Evolutionary conservation across 2,797 vertebrate genomes (phyloP).

Genomic region (Corythornis leucogaster): DNA sequence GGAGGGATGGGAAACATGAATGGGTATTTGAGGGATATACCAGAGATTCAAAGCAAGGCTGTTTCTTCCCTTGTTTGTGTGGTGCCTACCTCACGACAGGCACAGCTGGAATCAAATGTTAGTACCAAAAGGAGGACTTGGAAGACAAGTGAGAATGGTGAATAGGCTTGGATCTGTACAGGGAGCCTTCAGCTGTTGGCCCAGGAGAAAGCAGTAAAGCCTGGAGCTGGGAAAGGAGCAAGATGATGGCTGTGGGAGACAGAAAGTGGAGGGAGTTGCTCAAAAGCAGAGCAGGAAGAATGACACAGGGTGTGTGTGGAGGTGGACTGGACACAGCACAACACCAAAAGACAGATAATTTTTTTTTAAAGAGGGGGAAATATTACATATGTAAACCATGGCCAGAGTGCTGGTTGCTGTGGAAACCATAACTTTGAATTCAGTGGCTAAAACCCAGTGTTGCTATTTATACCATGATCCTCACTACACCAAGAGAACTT

Average conservation of each 20-base stretch:
- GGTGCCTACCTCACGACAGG: background rate
- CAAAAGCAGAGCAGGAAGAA: background rate
- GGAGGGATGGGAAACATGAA: background rate
- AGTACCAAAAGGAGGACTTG: background rate
- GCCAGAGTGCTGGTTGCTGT: constrained; percentile 66
- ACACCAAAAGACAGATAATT: background rate
- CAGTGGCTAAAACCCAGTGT: constrained; percentile 30
- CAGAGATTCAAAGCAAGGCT: background rate
- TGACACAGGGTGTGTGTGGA: background rate
- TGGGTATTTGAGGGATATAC: no score
- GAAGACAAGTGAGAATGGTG: background rate
- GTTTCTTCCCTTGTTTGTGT: background rate
- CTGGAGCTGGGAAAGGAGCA: background rate
- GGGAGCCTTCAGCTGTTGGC: background rate
- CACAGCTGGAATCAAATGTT: background rate
- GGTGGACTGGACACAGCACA: background rate
- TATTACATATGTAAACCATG: background rate
- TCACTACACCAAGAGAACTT: constrained; percentile 11
- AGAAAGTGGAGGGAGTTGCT: background rate
- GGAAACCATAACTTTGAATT: constrained; percentile 74
- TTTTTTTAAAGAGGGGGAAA: background rate
- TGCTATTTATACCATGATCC: constrained; percentile 53
- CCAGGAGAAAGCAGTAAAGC: background rate
- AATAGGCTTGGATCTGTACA: background rate
- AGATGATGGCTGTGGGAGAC: background rate